Percentiles rank a stretch among this genome's conserved stretches.
These are phyloP conservation scores for Urocynchramus pylzowi DNA, from an alignment of 2,113 vertebrate genomes.

Conservation along the genomic window DNA sequence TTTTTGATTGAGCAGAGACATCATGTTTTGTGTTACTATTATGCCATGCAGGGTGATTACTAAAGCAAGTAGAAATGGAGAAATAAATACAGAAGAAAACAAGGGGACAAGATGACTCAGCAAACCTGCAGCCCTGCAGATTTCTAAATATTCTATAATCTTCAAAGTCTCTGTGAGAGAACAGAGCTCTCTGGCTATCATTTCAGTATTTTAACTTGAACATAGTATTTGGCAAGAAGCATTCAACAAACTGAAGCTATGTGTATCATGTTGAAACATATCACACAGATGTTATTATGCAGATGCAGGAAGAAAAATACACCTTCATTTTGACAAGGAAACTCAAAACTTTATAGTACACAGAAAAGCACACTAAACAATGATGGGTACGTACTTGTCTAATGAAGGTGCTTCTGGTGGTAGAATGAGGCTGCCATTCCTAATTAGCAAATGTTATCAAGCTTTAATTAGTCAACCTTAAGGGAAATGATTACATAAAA, in stretches of 20 bases:
- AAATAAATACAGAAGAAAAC: background rate
- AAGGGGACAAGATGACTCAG: background rate
- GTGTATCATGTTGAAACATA: background rate
- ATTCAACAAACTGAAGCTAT: background rate
- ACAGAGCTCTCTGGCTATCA: background rate
- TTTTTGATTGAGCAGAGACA: background rate
- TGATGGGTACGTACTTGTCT: background rate
- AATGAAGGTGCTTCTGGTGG: background rate
- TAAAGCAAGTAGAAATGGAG: background rate
- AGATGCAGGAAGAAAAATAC: background rate
- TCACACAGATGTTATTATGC: background rate
- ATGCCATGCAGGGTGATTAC: background rate
- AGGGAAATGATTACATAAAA: background rate
- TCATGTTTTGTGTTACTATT: background rate
- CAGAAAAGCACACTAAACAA: background rate
- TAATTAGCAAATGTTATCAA: background rate
- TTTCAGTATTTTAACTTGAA: background rate
- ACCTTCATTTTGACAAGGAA: background rate
- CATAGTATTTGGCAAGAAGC: background rate
- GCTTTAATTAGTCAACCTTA: background rate
- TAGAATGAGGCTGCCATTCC: background rate
- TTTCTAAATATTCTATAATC: background rate
- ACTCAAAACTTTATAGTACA: background rate
- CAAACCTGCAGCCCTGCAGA: background rate
- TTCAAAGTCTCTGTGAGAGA: background rate